Conservation (phyloP, 2,113 vertebrate genomes). For the Sturnus vulgaris region DNA sequence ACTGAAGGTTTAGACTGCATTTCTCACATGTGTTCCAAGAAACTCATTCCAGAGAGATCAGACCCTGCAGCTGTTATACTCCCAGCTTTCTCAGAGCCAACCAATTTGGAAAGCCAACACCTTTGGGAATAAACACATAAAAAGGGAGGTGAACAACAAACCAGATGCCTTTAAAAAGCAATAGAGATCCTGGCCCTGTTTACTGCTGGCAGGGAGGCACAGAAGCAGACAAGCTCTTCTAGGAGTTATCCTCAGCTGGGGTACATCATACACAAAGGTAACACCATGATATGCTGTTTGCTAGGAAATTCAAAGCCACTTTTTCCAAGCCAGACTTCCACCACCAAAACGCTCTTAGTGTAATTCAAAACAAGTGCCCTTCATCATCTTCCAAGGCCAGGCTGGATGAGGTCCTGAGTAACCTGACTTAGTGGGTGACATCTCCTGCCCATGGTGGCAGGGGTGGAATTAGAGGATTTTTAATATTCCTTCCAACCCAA, state of each 20-base stretch:
- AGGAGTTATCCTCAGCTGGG: not conserved
- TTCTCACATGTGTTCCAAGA: not conserved
- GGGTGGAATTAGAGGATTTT: not conserved
- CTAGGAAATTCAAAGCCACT: not conserved
- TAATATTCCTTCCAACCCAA: not conserved
- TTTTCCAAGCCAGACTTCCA: not conserved
- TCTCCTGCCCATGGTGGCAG: not conserved
- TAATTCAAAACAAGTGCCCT: not conserved
- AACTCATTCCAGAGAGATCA: conserved; percentile 5
- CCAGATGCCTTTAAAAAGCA: not conserved
- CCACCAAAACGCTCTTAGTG: not conserved
- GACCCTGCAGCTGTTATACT: not conserved
- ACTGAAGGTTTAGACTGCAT: not conserved
- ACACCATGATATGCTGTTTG: not conserved
- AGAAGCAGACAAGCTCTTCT: not conserved
- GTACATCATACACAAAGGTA: not conserved
- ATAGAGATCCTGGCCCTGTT: not conserved
- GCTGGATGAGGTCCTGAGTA: not conserved
- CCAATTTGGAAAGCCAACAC: not conserved
- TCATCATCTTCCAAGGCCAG: not conserved
- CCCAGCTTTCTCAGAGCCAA: not conserved
- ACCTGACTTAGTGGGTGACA: not conserved
- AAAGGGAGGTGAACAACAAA: not conserved
- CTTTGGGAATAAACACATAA: not conserved
- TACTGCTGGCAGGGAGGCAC: not conserved